Conservation (phyloP, 1,140 invertebrate species). For the Drosophila novamexicana region DNA sequence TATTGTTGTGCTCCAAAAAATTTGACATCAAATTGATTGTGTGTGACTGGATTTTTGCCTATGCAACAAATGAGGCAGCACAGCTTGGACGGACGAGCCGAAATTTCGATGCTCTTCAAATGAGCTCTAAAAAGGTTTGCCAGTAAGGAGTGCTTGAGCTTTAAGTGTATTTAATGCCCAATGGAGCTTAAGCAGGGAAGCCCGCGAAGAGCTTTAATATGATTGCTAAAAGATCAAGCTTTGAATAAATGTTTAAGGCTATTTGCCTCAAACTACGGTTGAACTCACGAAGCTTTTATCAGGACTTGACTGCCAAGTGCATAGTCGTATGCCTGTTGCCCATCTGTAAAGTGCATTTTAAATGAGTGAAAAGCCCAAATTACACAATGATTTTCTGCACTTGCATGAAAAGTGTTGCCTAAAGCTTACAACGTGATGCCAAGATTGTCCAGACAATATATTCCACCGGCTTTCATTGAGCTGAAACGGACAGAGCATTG, state of each 20-base stretch:
- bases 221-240: neutral
- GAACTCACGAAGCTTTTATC: neutral
- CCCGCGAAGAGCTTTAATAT: neutral
- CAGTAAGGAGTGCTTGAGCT: neutral
- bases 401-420: conserved; percentile 12
- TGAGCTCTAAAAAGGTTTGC: neutral
- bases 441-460: neutral
- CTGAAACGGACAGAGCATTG: neutral
- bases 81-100: neutral
- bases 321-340: neutral
- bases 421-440: conserved; percentile 4
- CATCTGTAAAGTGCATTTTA: conserved; percentile 12
- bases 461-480: neutral
- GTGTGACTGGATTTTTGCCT: conserved; percentile 42
- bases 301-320: neutral
- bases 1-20: conserved; percentile 63
- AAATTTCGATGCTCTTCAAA: conserved; percentile 15
- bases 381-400: conserved; percentile 25
- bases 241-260: too few species aligned
- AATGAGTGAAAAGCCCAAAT: conserved; percentile 22
- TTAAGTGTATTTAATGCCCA: neutral
- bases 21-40: conserved; percentile 57
- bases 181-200: too few species aligned
- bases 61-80: conserved; percentile 34
- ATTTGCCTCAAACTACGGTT: too few species aligned